A percentile compares a stretch with the other conserved stretches of the same genome.
These are phyloP conservation scores for Bungarus multicinctus DNA, from an alignment of 2,113 vertebrate species.

Conservation along the genomic window DNA sequence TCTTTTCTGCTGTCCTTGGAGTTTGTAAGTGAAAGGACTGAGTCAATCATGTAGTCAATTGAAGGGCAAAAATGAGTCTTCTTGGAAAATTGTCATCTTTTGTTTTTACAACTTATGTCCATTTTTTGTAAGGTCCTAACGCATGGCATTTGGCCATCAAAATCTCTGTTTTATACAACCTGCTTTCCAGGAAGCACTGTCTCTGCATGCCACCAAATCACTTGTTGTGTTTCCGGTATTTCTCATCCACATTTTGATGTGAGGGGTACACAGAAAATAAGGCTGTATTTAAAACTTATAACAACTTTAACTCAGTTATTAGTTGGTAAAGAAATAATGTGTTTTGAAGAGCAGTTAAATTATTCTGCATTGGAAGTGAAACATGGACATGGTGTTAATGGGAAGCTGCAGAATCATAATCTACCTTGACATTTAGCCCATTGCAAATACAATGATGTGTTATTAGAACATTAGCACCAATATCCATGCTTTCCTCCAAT, in stretches of 20 bases:
- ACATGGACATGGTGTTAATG: not conserved
- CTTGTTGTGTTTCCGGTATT: accelerated
- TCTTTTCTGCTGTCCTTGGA: not conserved
- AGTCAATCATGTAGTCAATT: not conserved
- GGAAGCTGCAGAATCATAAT: not conserved
- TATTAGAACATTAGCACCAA: not conserved
- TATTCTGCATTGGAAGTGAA: not conserved
- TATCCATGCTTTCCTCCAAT: no score
- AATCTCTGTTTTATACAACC: not conserved
- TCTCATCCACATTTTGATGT: no score
- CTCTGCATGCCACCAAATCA: not conserved
- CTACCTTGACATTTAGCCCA: not conserved
- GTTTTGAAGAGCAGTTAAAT: not conserved
- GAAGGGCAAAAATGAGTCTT: not conserved
- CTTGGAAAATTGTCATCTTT: not conserved
- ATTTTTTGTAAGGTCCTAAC: not conserved
- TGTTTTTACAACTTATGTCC: no score
- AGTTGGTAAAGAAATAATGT: not conserved
- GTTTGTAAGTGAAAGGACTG: not conserved
- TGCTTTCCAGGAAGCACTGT: not conserved
- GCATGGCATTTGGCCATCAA: not conserved
- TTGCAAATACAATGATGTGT: not conserved
- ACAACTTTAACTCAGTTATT: not conserved
- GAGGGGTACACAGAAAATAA: not conserved
- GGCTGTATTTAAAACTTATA: not conserved